phyloP scores from a whole-genome alignment of 2,797 vertebrate genomes.

The Chloroceryle inda region DNA sequence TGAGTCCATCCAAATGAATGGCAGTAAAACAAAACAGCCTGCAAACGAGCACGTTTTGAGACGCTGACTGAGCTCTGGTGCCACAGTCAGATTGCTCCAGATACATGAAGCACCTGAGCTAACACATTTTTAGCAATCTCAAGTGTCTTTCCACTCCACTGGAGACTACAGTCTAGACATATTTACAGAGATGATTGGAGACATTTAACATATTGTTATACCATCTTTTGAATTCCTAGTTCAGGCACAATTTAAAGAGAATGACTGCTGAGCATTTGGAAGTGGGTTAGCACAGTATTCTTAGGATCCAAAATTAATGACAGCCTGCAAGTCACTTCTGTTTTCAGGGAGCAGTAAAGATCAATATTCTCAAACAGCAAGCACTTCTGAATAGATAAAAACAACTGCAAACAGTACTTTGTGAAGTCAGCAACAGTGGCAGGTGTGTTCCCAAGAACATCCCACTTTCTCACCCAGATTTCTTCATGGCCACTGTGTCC shows the following conservation, averaged over 20 bases:
- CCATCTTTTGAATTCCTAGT: background rate
- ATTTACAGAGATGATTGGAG: constrained; percentile 24
- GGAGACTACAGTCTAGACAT: constrained; percentile 15
- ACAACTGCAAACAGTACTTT: background rate
- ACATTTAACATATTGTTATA: constrained; percentile 26
- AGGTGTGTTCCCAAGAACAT: background rate
- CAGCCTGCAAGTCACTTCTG: background rate
- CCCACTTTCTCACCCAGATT: background rate
- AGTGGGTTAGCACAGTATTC: background rate
- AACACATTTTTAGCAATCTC: constrained; percentile 9
- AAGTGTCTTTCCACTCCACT: constrained; percentile 32
- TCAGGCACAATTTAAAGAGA: constrained; percentile 23
- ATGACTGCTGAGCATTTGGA: constrained; percentile 29
- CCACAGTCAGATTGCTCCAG: constrained; percentile 3
- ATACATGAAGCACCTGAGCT: background rate
- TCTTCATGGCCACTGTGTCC: background rate
- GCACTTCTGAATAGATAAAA: background rate
- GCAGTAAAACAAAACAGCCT: constrained; percentile 17
- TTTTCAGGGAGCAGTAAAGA: constrained; percentile 19
- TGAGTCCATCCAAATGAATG: background rate
- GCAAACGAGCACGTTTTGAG: background rate
- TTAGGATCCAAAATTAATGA: constrained; percentile 44
- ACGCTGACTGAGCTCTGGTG: background rate
- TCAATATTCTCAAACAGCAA: background rate
- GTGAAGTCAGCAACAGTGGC: background rate